A percentile compares a stretch with the other conserved stretches of the same genome.
These are phyloP conservation scores for Lordiphosa stackelbergi DNA, from an alignment of 1,140 invertebrate genomes.

Conservation along the genomic window DNA sequence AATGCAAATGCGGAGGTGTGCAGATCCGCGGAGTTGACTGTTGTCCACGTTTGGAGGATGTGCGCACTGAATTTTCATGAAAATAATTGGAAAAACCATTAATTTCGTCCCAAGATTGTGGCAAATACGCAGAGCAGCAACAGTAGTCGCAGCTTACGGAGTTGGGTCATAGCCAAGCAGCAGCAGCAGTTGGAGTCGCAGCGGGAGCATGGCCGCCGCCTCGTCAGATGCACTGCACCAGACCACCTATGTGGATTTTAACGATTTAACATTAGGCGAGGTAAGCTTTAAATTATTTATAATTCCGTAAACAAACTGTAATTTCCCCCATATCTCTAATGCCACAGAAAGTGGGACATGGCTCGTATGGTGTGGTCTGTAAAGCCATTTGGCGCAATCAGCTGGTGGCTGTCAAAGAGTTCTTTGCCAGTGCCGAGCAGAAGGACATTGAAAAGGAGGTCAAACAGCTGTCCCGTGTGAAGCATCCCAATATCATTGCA, in stretches of 20 bases:
- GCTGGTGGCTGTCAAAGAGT: conserved; percentile 94
- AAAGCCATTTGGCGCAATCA: conserved; percentile 91
- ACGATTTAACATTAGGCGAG: conserved; percentile 44
- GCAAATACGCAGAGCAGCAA: conserved; percentile 3
- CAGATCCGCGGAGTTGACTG: too few species aligned
- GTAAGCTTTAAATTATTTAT: conserved; percentile 5
- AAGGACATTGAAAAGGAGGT: conserved; percentile 89
- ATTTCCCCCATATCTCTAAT: background rate
- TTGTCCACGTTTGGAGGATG: background rate
- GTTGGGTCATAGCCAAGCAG: too few species aligned
- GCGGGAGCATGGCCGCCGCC: conserved; percentile 47
- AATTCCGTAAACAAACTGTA: background rate
- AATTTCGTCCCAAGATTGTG: background rate
- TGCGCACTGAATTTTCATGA: conserved; percentile 6
- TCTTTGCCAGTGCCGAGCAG: conserved; percentile 92
- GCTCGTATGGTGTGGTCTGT: conserved; percentile 96
- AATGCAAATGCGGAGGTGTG: too few species aligned
- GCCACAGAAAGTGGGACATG: conserved; percentile 91
- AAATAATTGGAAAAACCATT: background rate
- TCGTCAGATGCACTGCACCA: conserved; percentile 47
- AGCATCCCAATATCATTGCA: conserved; percentile 95
- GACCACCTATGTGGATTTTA: conserved; percentile 47
- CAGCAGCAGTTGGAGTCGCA: background rate
- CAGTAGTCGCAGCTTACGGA: background rate
- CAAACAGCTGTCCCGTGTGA: conserved; percentile 91